Conservation (phyloP, 1,140 invertebrate genomes). For the Cotesia typhae region DNA sequence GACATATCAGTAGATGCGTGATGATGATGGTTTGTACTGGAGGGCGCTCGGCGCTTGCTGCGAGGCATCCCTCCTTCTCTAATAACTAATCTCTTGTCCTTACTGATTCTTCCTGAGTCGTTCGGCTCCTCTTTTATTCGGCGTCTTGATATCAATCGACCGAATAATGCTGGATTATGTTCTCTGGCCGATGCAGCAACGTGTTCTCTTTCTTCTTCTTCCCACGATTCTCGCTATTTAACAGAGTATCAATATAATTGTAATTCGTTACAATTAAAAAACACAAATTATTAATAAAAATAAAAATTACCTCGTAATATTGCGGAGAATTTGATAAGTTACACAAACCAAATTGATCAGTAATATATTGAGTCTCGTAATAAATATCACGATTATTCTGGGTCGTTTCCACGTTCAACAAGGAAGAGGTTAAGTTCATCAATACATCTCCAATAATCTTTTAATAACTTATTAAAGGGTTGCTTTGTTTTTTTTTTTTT, state of each 20-base stretch:
- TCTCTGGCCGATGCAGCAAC: constrained; percentile 7
- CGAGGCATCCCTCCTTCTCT: constrained; percentile 63
- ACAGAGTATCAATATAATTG: neutral
- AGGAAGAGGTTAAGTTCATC: constrained; percentile 57
- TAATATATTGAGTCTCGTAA: constrained; percentile 47
- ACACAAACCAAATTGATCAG: constrained; percentile 46
- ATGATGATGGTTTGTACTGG: constrained; percentile 59
- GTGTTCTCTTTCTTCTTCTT: neutral
- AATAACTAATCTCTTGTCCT: constrained; percentile 10
- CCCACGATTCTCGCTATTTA: neutral
- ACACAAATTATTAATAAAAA: constrained; percentile 7
- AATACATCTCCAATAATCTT: constrained; percentile 45
- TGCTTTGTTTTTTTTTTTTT: no score
- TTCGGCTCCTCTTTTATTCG: neutral
- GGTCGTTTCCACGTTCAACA: constrained; percentile 41
- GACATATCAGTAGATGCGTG: constrained; percentile 58
- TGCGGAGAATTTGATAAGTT: constrained; percentile 45
- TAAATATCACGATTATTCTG: constrained; percentile 44
- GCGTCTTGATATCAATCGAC: neutral
- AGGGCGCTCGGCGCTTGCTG: constrained; percentile 64
- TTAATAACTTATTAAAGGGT: neutral
- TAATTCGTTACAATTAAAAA: neutral
- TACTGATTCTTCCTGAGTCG: neutral
- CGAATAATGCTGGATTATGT: no score
- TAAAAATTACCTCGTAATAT: constrained; percentile 41